phyloP scores from a whole-genome alignment of 2,888 invertebrate genomes.

The Lasioglossum marginatum region DNA sequence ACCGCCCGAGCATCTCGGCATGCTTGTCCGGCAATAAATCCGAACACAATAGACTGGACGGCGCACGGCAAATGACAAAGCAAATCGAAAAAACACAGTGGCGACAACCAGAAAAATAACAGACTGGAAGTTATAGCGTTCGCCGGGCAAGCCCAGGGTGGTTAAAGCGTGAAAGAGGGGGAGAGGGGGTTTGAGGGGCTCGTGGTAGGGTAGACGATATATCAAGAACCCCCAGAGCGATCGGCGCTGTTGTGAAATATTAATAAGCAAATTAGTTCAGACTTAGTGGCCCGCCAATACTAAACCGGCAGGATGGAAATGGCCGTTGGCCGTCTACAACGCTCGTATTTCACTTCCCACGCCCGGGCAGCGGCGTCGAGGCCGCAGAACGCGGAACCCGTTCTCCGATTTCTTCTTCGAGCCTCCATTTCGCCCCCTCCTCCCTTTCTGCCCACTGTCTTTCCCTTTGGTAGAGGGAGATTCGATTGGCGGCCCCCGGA shows the following conservation, averaged over 20 bases:
- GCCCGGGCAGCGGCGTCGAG: constrained; percentile 60
- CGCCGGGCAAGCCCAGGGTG: background rate
- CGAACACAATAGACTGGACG: background rate
- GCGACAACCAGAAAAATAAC: constrained; percentile 8
- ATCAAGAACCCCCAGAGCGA: constrained; percentile 79
- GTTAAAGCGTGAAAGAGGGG: background rate
- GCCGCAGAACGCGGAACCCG: constrained; percentile 69
- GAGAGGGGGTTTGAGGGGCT: background rate
- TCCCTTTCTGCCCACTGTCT: background rate
- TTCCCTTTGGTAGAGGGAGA: background rate
- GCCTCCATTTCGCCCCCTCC: constrained; percentile 18
- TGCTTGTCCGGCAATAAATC: background rate
- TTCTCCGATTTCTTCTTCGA: constrained; percentile 50
- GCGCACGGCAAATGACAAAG: background rate
- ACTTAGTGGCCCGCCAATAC: constrained; percentile 76
- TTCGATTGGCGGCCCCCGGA: background rate
- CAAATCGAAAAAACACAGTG: constrained; percentile 11
- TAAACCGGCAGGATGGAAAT: constrained; percentile 73
- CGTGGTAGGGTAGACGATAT: constrained; percentile 71
- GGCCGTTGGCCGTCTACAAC: constrained; percentile 74
- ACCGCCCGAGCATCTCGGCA: background rate
- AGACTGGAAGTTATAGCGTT: background rate
- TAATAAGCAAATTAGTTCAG: constrained; percentile 83
- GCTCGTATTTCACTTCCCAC: constrained; percentile 80
- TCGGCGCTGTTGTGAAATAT: constrained; percentile 82